Percentiles rank a stretch among this genome's conserved stretches.
phyloP scores from a whole-genome alignment of 2,797 vertebrate genomes.

The Ibycter americanus region DNA sequence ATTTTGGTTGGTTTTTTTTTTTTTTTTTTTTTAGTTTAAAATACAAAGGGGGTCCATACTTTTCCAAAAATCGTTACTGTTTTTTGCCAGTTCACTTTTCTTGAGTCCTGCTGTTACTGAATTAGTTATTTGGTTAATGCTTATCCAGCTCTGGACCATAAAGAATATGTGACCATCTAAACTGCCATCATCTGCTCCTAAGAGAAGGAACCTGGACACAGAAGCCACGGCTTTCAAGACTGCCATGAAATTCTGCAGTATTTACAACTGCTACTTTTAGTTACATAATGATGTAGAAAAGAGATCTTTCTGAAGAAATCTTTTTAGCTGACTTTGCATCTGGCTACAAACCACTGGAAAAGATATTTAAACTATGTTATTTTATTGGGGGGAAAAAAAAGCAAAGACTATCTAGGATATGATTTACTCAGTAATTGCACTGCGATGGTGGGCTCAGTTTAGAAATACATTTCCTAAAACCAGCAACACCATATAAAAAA shows the following conservation, averaged over 20 bases:
- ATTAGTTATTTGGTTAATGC: not conserved
- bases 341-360: conserved; percentile 53
- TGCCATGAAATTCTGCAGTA: not conserved
- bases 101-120: not conserved
- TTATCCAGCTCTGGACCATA: not conserved
- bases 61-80: not conserved
- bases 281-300: conserved; percentile 28
- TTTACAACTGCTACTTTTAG: conserved; percentile 18
- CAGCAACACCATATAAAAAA: not conserved
- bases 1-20: not conserved
- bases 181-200: not conserved
- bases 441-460: conserved; percentile 31
- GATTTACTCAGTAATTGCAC: conserved; percentile 52
- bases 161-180: not conserved
- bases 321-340: conserved; percentile 56
- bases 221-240: not conserved
- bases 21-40: not conserved
- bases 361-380: conserved; percentile 57
- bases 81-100: not conserved
- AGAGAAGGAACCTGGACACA: not conserved
- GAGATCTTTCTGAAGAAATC: conserved; percentile 15
- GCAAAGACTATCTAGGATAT: conserved; percentile 42
- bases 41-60: not conserved
- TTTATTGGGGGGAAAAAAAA: not conserved
- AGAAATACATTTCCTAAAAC: conserved; percentile 48